Evolutionary conservation across 1,140 invertebrate species (phyloP).

Genomic region (Lethrus apterus): DNA sequence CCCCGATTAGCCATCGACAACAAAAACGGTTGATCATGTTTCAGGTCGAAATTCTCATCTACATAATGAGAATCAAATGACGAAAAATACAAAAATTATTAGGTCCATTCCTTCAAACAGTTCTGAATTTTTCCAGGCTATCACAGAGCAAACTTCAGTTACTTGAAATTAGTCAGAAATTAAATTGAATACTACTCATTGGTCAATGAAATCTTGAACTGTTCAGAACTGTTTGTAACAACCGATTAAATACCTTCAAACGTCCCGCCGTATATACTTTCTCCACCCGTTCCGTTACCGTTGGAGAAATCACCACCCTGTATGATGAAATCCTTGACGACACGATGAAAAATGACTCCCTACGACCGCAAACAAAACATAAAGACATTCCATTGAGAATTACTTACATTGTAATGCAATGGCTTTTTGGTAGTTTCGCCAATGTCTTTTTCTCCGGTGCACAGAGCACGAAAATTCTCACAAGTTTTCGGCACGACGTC

Average conservation of each 20-base stretch:
- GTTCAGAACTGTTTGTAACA: not conserved
- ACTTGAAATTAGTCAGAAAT: no score
- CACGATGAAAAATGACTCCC: slow-evolving; percentile 80
- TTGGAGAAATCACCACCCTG: slow-evolving; percentile 82
- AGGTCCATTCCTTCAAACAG: not conserved
- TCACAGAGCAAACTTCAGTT: no score
- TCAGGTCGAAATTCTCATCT: slow-evolving; percentile 88
- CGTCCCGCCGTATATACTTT: slow-evolving; percentile 84
- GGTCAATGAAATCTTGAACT: no score
- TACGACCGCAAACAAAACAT: slow-evolving; percentile 37
- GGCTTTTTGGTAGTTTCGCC: slow-evolving; percentile 65
- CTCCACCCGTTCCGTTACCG: slow-evolving; percentile 84
- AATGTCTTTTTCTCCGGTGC: slow-evolving; percentile 80
- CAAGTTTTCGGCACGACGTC: slow-evolving; percentile 90
- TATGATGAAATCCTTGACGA: slow-evolving; percentile 91
- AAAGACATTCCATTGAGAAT: slow-evolving; percentile 1
- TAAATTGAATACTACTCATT: no score
- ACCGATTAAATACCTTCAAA: slow-evolving; percentile 65
- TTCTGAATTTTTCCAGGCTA: not conserved
- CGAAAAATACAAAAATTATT: not conserved
- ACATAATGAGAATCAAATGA: slow-evolving; percentile 36
- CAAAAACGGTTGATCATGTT: slow-evolving; percentile 80
- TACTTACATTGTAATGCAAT: slow-evolving; percentile 59
- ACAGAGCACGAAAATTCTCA: slow-evolving; percentile 88
- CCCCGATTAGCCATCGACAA: slow-evolving; percentile 96